phyloP scores from a whole-genome alignment of 2,797 vertebrate species.

The Gadopsis marmoratus region DNA sequence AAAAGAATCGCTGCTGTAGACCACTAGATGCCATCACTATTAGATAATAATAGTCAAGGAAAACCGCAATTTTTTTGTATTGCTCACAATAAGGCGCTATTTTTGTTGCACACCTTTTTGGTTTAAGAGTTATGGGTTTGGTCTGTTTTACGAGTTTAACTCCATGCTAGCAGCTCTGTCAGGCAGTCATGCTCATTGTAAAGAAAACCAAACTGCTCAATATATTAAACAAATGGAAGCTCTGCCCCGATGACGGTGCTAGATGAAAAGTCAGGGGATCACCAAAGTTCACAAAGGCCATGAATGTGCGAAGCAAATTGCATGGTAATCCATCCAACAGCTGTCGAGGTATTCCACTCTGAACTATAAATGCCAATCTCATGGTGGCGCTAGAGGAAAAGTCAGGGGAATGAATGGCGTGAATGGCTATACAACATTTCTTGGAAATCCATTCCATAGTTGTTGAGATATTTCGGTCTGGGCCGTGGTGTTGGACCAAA shows the following conservation, averaged over 20 bases:
- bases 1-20: neutral
- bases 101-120: neutral
- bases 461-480: no score
- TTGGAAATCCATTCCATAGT: neutral
- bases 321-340: neutral
- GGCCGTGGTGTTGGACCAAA: neutral
- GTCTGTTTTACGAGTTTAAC: neutral
- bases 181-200: neutral
- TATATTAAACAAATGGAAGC: no score
- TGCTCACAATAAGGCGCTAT: neutral
- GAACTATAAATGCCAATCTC: neutral
- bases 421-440: neutral
- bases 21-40: neutral
- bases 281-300: neutral
- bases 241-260: no score
- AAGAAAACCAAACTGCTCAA: neutral
- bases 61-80: neutral
- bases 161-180: neutral
- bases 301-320: constrained; percentile 1
- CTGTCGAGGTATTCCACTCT: neutral
- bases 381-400: neutral
- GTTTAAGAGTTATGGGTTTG: neutral
- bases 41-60: neutral
- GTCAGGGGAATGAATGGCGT: neutral
- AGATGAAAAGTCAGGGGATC: neutral